Conservation (phyloP, 2,113 vertebrate genomes). For the Sceloporus undulatus region DNA sequence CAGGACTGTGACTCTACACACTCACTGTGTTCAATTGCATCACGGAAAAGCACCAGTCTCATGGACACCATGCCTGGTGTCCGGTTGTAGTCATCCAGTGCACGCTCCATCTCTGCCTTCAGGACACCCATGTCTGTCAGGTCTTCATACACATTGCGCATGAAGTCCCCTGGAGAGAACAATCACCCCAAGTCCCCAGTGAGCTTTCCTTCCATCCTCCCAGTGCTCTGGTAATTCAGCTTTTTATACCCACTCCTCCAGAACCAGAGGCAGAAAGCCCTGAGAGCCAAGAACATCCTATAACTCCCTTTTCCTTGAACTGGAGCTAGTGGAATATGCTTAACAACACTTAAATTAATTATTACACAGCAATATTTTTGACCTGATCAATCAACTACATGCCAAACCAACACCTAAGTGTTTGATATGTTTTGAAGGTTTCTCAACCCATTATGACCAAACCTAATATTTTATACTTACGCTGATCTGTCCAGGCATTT, state of each 20-base stretch:
- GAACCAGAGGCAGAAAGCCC: not conserved
- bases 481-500: too few relatives aligned
- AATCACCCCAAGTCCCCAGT: too few relatives aligned
- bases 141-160: constrained; percentile 88
- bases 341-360: too few relatives aligned
- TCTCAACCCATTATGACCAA: too few relatives aligned
- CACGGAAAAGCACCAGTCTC: constrained; percentile 87
- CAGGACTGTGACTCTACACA: not conserved
- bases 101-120: constrained; percentile 84
- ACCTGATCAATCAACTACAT: too few relatives aligned
- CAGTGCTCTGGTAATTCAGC: not conserved
- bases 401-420: too few relatives aligned
- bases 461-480: too few relatives aligned
- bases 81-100: constrained; percentile 85
- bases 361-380: too few relatives aligned
- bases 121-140: constrained; percentile 80
- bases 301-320: too few relatives aligned
- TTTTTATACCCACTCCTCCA: not conserved
- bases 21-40: constrained; percentile 89
- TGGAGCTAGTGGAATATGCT: too few relatives aligned
- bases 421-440: too few relatives aligned
- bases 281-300: too few relatives aligned
- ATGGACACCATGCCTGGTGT: constrained; percentile 82
- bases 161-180: constrained; percentile 83
- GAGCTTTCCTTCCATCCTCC: not conserved